A percentile compares a stretch with the other conserved stretches of the same genome.
Conservation (phyloP, 2,113 vertebrate genomes). For the Nyctibius bracteatus region DNA sequence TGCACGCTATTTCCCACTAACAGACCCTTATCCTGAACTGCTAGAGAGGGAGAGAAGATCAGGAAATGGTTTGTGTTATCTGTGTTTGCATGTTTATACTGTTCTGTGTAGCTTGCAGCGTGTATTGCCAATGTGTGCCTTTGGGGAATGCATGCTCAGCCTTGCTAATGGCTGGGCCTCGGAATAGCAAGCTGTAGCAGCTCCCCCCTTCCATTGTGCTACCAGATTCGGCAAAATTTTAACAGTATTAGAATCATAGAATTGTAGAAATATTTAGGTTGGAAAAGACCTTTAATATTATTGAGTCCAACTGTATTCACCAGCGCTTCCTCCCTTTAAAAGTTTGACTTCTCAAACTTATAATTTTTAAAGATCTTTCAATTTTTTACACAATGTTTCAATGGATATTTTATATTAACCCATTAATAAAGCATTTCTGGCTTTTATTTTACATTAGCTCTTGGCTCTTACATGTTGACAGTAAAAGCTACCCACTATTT, state of each 20-base stretch:
- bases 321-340: neutral
- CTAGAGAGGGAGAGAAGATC: neutral
- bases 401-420: neutral
- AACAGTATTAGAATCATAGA: neutral
- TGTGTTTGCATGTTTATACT: neutral
- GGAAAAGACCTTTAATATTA: neutral
- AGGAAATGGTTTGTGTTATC: neutral
- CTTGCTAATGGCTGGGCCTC: neutral
- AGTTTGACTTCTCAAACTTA: neutral
- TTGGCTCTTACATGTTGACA: neutral
- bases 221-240: neutral
- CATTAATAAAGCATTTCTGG: neutral
- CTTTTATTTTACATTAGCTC: neutral
- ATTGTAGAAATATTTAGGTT: neutral
- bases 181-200: neutral
- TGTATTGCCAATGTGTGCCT: neutral
- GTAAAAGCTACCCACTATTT: neutral
- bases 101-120: neutral
- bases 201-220: accelerated
- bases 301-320: neutral
- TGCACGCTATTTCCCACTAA: neutral
- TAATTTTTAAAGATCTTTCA: neutral
- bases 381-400: neutral
- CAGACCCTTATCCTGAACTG: neutral
- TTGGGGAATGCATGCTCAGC: neutral